phyloP scores from a whole-genome alignment of 2,113 vertebrate species.

The Poicephalus gulielmi region DNA sequence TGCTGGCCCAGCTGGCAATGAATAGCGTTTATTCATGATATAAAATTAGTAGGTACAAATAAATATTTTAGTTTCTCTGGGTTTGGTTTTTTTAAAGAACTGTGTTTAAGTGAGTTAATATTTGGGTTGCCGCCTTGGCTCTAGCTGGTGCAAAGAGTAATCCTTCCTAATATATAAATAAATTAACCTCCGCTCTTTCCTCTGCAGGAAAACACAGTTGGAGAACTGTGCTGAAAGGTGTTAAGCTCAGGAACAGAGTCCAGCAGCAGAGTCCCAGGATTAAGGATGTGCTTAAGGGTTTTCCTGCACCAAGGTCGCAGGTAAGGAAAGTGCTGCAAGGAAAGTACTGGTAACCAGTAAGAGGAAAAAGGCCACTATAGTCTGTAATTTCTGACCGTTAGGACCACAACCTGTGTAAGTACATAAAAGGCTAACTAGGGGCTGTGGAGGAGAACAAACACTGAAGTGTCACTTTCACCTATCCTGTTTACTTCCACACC shows the following conservation, averaged over 20 bases:
- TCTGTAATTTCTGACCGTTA: neutral
- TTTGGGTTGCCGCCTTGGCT: neutral
- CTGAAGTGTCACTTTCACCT: neutral
- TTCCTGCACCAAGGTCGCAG: neutral
- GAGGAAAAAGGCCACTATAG: neutral
- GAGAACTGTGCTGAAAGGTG: neutral
- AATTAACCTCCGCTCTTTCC: neutral
- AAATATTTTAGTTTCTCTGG: conserved; percentile 24
- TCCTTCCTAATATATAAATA: neutral
- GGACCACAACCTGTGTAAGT: neutral
- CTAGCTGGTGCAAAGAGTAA: neutral
- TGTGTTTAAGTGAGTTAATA: neutral
- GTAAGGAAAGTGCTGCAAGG: neutral
- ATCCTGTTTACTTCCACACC: neutral
- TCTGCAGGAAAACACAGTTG: neutral
- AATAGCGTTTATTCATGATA: neutral
- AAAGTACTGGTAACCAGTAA: neutral
- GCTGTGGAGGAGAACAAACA: neutral
- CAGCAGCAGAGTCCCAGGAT: neutral
- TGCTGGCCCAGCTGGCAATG: neutral
- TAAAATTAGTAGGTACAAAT: neutral
- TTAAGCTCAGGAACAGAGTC: neutral
- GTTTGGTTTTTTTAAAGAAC: neutral
- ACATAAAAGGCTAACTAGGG: neutral
- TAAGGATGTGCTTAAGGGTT: neutral